Evolutionary conservation across 2,113 vertebrate species (phyloP).

Genomic region (Sterna hirundo): DNA sequence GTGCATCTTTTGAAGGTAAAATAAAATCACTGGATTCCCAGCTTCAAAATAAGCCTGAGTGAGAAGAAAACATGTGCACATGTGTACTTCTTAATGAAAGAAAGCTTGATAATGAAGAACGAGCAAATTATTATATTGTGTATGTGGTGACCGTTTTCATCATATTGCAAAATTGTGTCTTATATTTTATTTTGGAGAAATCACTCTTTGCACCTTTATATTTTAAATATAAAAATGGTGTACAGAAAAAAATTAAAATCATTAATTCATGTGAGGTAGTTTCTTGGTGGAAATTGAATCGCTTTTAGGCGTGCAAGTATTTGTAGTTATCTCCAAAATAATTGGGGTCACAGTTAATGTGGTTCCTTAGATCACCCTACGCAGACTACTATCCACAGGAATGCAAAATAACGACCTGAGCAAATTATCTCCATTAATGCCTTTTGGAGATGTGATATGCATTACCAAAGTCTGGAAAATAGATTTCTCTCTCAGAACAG

Average conservation of each 20-base stretch:
- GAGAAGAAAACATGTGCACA: not conserved
- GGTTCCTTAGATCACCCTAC: not conserved
- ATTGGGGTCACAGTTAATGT: conserved; percentile 5
- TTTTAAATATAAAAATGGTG: not conserved
- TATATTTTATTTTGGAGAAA: not conserved
- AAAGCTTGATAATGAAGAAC: not conserved
- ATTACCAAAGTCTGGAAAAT: not conserved
- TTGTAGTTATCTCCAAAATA: not conserved
- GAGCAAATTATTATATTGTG: not conserved
- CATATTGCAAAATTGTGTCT: not conserved
- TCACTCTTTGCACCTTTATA: not conserved
- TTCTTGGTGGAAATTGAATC: not conserved
- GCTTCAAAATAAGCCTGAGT: not conserved
- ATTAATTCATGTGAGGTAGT: not conserved
- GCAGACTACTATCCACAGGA: not conserved
- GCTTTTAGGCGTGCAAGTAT: not conserved
- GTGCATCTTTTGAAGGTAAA: not conserved
- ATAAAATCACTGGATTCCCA: not conserved
- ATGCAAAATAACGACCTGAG: not conserved
- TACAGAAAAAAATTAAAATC: not conserved
- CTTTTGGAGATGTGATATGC: not conserved
- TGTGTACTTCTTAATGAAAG: not conserved
- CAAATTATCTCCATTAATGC: not conserved
- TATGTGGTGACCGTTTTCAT: not conserved
- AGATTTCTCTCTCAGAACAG: not conserved